phyloP scores from a whole-genome alignment of 1,140 invertebrate genomes.

The Ladona fulva region DNA sequence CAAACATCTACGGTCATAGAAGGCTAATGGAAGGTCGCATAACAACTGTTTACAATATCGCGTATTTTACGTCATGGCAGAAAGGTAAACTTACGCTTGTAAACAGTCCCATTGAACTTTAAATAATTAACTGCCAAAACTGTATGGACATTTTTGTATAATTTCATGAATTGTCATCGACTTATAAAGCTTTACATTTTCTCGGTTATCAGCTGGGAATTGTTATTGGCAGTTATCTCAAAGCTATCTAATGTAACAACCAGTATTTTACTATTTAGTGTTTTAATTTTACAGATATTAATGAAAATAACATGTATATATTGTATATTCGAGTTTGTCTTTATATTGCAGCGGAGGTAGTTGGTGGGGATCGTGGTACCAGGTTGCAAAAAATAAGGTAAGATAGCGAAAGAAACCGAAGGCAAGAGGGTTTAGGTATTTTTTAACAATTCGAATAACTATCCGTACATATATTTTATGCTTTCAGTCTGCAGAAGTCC shows the following conservation, averaged over 20 bases:
- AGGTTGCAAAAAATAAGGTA: not conserved
- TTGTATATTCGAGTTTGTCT: not conserved
- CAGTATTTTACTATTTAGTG: not conserved
- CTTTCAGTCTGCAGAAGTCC: conserved; percentile 54
- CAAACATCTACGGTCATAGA: not conserved
- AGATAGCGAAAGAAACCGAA: not conserved
- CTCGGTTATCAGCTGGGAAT: not conserved
- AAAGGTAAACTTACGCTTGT: not conserved
- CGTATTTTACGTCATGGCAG: not conserved
- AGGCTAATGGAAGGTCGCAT: not conserved
- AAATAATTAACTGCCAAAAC: no score
- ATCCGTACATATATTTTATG: conserved; percentile 16
- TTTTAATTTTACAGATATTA: not conserved
- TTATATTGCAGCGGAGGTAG: not conserved
- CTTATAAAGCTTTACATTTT: not conserved
- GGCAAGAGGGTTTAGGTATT: not conserved
- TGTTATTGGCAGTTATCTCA: not conserved
- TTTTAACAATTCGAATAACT: not conserved
- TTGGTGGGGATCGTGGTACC: not conserved
- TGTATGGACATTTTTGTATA: not conserved
- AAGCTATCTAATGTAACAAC: not conserved
- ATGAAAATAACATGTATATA: not conserved
- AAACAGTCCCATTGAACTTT: not conserved
- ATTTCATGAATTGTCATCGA: not conserved
- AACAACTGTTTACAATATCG: conserved; percentile 6